phyloP scores from a whole-genome alignment of 2,888 invertebrate genomes.

The Buathra laborator region DNA sequence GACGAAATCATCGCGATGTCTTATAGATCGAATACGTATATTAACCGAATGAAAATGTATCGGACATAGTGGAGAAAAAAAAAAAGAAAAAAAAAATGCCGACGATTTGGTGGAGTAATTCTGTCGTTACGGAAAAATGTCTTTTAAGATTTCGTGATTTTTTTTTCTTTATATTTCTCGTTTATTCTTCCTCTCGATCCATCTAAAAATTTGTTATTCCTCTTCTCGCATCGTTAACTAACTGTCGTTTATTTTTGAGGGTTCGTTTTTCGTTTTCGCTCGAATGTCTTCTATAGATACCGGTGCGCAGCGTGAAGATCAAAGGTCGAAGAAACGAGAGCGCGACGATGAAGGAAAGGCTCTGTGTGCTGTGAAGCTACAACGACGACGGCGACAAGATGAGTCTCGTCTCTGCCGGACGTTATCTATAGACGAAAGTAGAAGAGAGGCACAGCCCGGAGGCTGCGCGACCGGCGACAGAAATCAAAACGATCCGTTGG shows the following conservation, averaged over 20 bases:
- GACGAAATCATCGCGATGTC: neutral
- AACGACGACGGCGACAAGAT: slow-evolving; percentile 47
- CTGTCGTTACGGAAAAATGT: neutral
- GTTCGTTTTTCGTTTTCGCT: slow-evolving; percentile 24
- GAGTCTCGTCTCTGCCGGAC: slow-evolving; percentile 25
- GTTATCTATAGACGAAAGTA: slow-evolving; percentile 4
- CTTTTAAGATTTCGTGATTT: slow-evolving; percentile 11
- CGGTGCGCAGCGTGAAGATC: slow-evolving; percentile 67
- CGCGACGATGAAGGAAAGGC: slow-evolving; percentile 32
- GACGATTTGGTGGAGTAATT: neutral
- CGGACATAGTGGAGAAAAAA: neutral
- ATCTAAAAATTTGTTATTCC: neutral
- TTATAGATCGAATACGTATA: neutral
- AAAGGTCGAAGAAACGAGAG: slow-evolving; percentile 68
- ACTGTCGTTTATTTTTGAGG: neutral
- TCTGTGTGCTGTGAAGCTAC: slow-evolving; percentile 19
- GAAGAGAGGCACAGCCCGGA: slow-evolving; percentile 39
- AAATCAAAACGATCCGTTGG: slow-evolving; percentile 58
- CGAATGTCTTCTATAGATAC: slow-evolving; percentile 35
- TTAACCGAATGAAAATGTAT: neutral
- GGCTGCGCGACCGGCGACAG: slow-evolving; percentile 47
- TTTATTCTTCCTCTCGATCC: neutral
- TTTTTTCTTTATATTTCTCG: neutral
- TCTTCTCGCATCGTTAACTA: neutral
- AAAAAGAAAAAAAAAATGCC: neutral